Evolutionary conservation across 2,888 invertebrate genomes (phyloP).

Genomic region (Lasioglossum vierecki): DNA sequence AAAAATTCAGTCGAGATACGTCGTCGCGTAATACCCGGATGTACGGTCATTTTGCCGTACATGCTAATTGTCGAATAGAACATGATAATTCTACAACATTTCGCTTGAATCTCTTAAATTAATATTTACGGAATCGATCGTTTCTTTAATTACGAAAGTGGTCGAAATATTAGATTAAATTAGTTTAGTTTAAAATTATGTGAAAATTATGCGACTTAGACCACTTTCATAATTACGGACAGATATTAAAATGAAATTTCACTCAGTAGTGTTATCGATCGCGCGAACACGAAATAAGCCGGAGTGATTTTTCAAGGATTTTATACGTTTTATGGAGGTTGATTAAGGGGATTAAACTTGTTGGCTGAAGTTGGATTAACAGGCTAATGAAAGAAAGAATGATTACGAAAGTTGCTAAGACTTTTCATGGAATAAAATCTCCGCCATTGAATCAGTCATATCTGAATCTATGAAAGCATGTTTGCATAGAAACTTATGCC

Average conservation of each 20-base stretch:
- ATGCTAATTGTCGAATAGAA: too few species aligned
- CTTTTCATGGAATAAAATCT: not conserved
- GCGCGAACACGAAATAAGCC: not conserved
- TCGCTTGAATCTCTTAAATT: not conserved
- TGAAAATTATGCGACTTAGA: too few species aligned
- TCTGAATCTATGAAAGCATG: not conserved
- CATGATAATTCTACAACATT: too few species aligned
- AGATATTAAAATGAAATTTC: not conserved
- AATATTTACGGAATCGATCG: not conserved
- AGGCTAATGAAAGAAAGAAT: not conserved
- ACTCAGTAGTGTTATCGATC: not conserved
- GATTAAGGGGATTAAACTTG: not conserved
- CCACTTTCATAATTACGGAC: too few species aligned
- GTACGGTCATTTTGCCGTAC: too few species aligned
- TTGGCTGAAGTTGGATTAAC: not conserved
- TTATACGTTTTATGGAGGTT: not conserved
- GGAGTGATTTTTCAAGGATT: not conserved
- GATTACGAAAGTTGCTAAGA: not conserved
- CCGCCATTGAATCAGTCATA: not conserved
- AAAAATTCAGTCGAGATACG: not conserved
- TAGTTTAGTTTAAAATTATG: too few species aligned
- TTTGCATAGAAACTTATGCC: not conserved
- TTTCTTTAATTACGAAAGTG: not conserved
- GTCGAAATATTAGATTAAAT: too few species aligned
- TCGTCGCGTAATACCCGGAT: not conserved